Conservation (phyloP, 2,797 vertebrate species). For the Bradypus variegatus region DNA sequence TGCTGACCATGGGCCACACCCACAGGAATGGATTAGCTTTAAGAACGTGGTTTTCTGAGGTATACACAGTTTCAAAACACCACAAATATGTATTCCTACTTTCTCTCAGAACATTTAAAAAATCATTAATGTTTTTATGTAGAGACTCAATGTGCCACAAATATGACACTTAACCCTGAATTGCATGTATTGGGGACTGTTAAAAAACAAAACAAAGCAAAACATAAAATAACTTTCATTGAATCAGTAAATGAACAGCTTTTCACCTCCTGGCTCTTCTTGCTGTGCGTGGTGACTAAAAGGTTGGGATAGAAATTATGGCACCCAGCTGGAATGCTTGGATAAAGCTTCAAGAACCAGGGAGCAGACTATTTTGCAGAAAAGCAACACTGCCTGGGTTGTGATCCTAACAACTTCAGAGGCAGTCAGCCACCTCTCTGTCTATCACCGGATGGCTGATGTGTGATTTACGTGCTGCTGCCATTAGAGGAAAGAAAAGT, state of each 20-base stretch:
- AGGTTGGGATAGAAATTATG: constrained; percentile 48
- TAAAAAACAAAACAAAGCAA: not conserved
- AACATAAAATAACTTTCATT: not conserved
- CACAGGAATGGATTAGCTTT: too few species aligned
- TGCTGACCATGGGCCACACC: too few species aligned
- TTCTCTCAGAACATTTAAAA: not conserved
- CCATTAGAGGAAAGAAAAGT: constrained; percentile 37
- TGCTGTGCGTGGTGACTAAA: constrained; percentile 60
- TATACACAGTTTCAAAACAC: too few species aligned
- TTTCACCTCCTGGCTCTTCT: constrained; percentile 62
- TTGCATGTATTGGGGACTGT: constrained; percentile 36
- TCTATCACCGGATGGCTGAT: constrained; percentile 35
- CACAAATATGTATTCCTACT: not conserved
- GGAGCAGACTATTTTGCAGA: too few species aligned
- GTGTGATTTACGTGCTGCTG: not conserved
- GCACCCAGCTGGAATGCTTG: constrained; percentile 39
- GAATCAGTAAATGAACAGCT: constrained; percentile 68
- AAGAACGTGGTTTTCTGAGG: too few species aligned
- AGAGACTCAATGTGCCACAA: constrained; percentile 59
- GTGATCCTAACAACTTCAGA: constrained; percentile 25
- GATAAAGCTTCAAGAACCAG: constrained; percentile 42
- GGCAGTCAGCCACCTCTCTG: not conserved
- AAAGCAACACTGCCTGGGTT: not conserved
- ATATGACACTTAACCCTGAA: constrained; percentile 58
- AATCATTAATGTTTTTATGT: constrained; percentile 1